Base-by-base conservation (phyloP, 1,140 invertebrate species). In the Drusus annulatus region DNA sequence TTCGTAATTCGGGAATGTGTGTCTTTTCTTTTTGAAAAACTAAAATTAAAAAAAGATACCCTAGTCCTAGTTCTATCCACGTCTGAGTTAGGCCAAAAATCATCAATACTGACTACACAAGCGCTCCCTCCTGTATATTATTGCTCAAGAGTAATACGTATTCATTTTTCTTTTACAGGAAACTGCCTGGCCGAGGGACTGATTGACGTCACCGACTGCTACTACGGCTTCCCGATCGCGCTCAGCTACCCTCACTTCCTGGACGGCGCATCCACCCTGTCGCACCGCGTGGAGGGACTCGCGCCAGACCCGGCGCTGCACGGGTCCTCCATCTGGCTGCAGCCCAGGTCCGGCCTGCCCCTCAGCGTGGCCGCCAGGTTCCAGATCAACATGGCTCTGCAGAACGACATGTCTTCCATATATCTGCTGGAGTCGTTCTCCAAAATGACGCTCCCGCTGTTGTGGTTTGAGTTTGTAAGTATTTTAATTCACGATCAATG, bases 191-290 rank as follows among this genome's bases (percentile, higher is more conserved):
- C 92, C n/a, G 85, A 90, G 25, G 95, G 95, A 2, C 84, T 96
- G 1, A 91, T 95, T 5, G 95, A 96, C 84, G 94, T 96, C 13
- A 93, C 93, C 0, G 93, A 94, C 79, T 96, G 95, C 84, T 96
- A 96, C 85, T 96, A 96, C 84, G 94, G 95, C 3, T 96, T 96
- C 85, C 95, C 95, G 0, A 96, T 97, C 52, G 94, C 94, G 0
- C 86, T 97, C 0, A 96, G 96, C n/a, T 95, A 94, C 85, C 96
- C 96, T 2, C 97, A 98, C 87, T 98, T 97, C 87, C 93, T 94
- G 84, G 90, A 94, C 78, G 92, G 93, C 2, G 94, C 96, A 83
- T 90, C 93, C 3, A 86, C 89, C 0, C 88, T 97, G 7, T 85
- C 92, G 52, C 89, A 93, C 54, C 91, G 92, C 51, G 90, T 97